Conservation (phyloP, 2,797 vertebrate genomes). For the Coregonus ussuriensis region DNA sequence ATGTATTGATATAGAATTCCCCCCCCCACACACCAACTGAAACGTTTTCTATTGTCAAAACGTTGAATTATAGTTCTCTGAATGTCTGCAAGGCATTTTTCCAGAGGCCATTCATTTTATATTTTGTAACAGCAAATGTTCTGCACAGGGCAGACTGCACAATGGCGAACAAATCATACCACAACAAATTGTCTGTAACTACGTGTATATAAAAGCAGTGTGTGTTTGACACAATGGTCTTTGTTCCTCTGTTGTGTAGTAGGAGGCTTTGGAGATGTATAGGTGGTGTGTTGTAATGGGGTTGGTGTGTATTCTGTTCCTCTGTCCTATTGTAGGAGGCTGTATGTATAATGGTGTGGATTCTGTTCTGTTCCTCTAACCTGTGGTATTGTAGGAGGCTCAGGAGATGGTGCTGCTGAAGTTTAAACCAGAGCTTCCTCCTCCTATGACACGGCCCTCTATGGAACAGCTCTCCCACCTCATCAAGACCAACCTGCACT, state of each 20-base stretch:
- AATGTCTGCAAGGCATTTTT: too few species aligned
- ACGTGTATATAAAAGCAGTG: neutral
- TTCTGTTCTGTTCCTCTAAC: constrained; percentile 26
- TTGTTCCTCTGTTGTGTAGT: too few species aligned
- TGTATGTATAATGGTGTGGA: neutral
- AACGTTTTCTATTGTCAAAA: too few species aligned
- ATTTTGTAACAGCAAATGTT: neutral
- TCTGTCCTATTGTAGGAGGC: neutral
- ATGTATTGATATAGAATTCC: too few species aligned
- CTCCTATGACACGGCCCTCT: constrained; percentile 76
- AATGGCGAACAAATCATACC: neutral
- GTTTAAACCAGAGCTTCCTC: constrained; percentile 85
- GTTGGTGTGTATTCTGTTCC: too few species aligned
- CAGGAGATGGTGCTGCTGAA: constrained; percentile 90
- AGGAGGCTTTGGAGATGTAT: too few species aligned
- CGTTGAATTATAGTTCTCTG: too few species aligned
- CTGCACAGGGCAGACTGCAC: neutral
- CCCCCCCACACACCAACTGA: too few species aligned
- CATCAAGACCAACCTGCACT: constrained; percentile 92
- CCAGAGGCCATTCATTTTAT: neutral
- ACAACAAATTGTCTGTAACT: neutral
- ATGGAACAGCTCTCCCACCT: constrained; percentile 89
- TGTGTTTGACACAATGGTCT: neutral
- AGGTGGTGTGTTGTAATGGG: too few species aligned
- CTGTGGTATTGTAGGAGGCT: constrained; percentile 78